A percentile compares a stretch with the other conserved stretches of the same genome.
phyloP scores from a whole-genome alignment of 2,888 invertebrate species.

The Trichopoda pennipes region DNA sequence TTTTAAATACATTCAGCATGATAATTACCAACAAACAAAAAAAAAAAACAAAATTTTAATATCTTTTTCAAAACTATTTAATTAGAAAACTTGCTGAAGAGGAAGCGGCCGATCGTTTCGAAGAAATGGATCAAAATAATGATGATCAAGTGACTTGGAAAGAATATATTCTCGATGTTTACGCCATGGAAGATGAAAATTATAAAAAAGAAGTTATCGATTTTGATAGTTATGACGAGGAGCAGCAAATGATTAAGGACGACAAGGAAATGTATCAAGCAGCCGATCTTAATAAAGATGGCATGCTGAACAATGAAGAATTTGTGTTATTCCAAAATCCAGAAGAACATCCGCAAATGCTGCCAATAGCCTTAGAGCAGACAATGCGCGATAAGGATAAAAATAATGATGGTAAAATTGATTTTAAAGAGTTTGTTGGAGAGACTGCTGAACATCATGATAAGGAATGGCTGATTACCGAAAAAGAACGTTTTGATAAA shows the following conservation, averaged over 20 bases:
- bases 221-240: conserved; percentile 82
- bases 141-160: conserved; percentile 93
- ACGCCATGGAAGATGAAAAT: conserved; percentile 87
- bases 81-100: conserved; percentile 90
- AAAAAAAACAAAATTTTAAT: background rate
- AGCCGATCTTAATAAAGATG: conserved; percentile 93
- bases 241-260: conserved; percentile 85
- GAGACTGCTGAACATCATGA: conserved; percentile 84
- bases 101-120: conserved; percentile 91
- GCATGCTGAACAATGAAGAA: conserved; percentile 87
- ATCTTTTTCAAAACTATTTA: conserved; percentile 14
- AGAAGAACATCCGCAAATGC: conserved; percentile 95
- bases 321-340: conserved; percentile 95
- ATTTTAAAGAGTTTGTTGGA: conserved; percentile 84
- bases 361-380: conserved; percentile 88
- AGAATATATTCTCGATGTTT: conserved; percentile 94
- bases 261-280: conserved; percentile 92
- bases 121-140: conserved; percentile 91
- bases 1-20: background rate
- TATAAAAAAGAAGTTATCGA: conserved; percentile 79
- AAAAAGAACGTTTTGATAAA: conserved; percentile 91
- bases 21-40: conserved; percentile 13
- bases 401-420: conserved; percentile 91
- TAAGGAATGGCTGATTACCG: conserved; percentile 87
- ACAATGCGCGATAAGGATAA: conserved; percentile 92